A percentile compares a stretch with the other conserved stretches of the same genome.
Evolutionary conservation across 2,113 vertebrate species (phyloP).

Genomic region (Dicrurus megarhynchus): DNA sequence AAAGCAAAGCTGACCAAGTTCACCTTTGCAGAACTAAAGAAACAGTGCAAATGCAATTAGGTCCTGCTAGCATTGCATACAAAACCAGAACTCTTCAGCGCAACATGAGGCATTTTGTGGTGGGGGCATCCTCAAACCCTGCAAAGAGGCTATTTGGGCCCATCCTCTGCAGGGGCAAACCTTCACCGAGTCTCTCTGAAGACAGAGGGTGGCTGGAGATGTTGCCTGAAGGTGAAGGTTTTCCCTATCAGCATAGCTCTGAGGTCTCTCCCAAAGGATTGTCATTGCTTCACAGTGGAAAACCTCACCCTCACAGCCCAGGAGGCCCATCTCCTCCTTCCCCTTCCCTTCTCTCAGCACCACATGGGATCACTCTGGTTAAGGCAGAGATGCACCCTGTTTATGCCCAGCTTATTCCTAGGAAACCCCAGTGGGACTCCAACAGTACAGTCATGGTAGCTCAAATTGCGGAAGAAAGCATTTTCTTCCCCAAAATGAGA

Average conservation of each 20-base stretch:
- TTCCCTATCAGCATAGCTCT: background rate
- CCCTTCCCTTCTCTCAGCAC: background rate
- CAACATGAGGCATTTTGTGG: background rate
- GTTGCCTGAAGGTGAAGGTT: background rate
- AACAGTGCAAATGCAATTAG: background rate
- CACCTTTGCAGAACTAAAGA: constrained; percentile 15
- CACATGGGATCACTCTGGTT: background rate
- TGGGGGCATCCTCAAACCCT: background rate
- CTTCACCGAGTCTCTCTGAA: background rate
- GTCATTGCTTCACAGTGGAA: background rate
- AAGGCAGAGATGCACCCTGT: background rate
- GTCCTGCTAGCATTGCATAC: background rate
- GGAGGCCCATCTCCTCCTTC: background rate
- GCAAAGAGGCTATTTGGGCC: background rate
- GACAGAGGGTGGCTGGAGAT: background rate
- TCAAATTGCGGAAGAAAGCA: background rate
- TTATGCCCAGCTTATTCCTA: background rate
- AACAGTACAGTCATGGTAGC: too few relatives aligned
- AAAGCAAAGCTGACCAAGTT: constrained; percentile 26
- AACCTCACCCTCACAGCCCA: background rate
- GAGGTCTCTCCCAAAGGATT: background rate
- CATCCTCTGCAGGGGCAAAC: background rate
- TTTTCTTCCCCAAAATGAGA: background rate
- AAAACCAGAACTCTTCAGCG: background rate
- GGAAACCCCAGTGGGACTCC: background rate